Conservation (phyloP, 2,113 vertebrate species). For the Pterocles burchelli region DNA sequence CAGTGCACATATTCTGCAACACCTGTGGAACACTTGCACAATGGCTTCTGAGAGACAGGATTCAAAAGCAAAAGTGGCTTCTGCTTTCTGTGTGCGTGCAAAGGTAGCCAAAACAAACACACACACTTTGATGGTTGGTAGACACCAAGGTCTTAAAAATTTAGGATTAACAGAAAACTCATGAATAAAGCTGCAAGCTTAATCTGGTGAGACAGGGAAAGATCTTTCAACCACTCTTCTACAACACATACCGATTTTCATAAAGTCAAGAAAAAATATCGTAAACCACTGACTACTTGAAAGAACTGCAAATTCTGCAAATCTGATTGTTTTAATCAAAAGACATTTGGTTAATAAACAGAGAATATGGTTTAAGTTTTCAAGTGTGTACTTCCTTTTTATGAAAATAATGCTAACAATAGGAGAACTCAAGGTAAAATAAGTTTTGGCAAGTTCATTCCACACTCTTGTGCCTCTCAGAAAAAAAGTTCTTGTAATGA, state of each 20-base stretch:
- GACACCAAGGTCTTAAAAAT: background rate
- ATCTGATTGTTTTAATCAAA: background rate
- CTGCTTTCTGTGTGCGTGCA: background rate
- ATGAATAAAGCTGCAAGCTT: background rate
- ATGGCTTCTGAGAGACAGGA: background rate
- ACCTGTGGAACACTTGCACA: background rate
- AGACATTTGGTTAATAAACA: background rate
- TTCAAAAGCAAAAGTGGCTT: background rate
- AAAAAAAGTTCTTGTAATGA: background rate
- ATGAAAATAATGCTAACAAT: background rate
- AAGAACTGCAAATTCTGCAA: background rate
- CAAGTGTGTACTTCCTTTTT: background rate
- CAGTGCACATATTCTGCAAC: background rate
- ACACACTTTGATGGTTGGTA: accelerated
- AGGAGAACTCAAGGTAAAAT: background rate
- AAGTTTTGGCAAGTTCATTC: background rate
- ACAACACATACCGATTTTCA: background rate
- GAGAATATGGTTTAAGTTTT: background rate
- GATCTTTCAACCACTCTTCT: background rate
- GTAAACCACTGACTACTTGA: background rate
- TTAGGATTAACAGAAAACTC: background rate
- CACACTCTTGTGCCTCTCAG: background rate
- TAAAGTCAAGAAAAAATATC: background rate
- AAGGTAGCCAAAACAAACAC: background rate
- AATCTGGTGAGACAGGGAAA: background rate